Conservation (phyloP, 1,140 invertebrate genomes). For the Hyposmocoma kahamanoa region DNA sequence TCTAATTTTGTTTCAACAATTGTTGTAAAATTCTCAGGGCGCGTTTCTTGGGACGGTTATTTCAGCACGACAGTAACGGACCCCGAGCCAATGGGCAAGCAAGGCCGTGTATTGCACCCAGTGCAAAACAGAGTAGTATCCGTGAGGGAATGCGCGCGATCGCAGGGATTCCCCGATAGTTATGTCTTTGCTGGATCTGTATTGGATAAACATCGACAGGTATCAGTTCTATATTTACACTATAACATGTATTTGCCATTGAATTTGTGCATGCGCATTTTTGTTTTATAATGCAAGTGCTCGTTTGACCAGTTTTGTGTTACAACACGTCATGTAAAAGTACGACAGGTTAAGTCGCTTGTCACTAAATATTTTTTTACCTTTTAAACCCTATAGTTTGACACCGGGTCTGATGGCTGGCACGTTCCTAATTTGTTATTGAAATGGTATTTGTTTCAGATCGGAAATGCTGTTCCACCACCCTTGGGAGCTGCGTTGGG, state of each 20-base stretch:
- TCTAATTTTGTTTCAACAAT: too few species aligned
- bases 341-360: too few species aligned
- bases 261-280: too few species aligned
- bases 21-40: constrained; percentile 76
- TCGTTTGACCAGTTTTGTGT: too few species aligned
- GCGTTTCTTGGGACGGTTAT: constrained; percentile 89
- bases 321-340: too few species aligned
- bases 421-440: too few species aligned
- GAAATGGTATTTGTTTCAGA: constrained; percentile 72
- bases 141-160: constrained; percentile 89
- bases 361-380: too few species aligned
- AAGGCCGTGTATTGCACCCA: constrained; percentile 87
- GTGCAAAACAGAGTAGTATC: constrained; percentile 87
- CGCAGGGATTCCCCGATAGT: constrained; percentile 89
- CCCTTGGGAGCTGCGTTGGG: constrained; percentile 86
- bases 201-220: constrained; percentile 88
- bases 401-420: too few species aligned
- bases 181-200: constrained; percentile 86
- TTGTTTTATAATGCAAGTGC: too few species aligned
- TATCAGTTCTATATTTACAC: too few species aligned
- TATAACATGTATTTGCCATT: too few species aligned
- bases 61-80: constrained; percentile 92
- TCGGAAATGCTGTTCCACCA: constrained; percentile 91
- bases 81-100: constrained; percentile 94
- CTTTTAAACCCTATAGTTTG: too few species aligned